Evolutionary conservation across 2,113 vertebrate genomes (phyloP), one percentile per base, ranked within the genome.

Genomic region (Saccopteryx bilineata): DNA sequence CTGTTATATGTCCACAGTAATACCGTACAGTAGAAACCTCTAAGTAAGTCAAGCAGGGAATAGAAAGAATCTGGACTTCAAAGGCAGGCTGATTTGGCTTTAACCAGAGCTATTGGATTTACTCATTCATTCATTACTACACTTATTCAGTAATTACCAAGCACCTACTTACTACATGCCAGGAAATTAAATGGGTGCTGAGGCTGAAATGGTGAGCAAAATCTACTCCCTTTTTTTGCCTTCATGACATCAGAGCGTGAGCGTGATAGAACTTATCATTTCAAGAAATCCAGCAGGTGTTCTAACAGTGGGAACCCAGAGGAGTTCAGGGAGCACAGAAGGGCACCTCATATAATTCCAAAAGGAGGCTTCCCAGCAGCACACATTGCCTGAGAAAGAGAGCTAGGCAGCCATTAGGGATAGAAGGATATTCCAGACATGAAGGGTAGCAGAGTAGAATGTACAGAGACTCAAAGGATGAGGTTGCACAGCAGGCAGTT

Each of bases 1-100:
- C 39, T 75, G 48, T 66, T 76, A 24, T 93, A 50, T 79, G 19
- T 66, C 58, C 79, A 85, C 69, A 96, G 6, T 18, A 88, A 88
- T 26, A 81, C 68, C 46, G 3, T 28, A 24, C 61, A 71, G 31
- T 52, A 87, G 72, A 88, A 68, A 21, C 85, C 10, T 71, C 13
- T 80, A 82, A 65, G 54, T 61, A 85, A 79, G 8, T 5, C 58
- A 39, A 26, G 18, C 11, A 87, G 26, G 9, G 3, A 75, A 19
- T 52, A 65, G 66, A 72, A 71, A 78, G 39, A 78, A n/a, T 52
- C 26, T n/a, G 7, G 23, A 66, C 26, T 94, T 63, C 58, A 83
- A n/a, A 50, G 24, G 11, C 65, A 89, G 15, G 63, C 3, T 72
- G 46, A 86, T 56, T 12, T 54, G n/a, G 24, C 24, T 94, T 76